Conservation (phyloP, 92 coral and sea anemone species). For the Parazoanthus darwini region DNA sequence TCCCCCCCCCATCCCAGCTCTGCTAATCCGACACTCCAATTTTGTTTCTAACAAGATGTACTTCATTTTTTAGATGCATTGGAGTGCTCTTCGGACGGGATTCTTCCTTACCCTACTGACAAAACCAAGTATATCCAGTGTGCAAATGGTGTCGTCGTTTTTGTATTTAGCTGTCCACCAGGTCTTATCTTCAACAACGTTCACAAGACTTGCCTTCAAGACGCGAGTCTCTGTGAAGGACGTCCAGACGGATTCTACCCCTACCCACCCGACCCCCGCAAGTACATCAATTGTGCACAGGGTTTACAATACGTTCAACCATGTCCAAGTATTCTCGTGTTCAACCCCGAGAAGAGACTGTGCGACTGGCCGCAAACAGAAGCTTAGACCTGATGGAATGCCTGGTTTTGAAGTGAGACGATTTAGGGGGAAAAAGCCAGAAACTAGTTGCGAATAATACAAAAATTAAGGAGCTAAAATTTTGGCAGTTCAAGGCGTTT, state of each 20-base stretch:
- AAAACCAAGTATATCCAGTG: conserved; percentile 11
- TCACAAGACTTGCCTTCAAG: background rate
- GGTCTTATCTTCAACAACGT: background rate
- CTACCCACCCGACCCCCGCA: background rate
- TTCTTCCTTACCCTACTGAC: background rate
- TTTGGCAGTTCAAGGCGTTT: too few relatives aligned
- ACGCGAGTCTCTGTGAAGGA: background rate
- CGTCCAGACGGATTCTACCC: conserved; percentile 11
- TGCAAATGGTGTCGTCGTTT: background rate
- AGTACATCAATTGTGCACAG: background rate
- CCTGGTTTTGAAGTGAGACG: too few relatives aligned
- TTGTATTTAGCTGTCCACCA: background rate
- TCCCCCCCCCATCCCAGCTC: too few relatives aligned
- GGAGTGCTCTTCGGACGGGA: background rate
- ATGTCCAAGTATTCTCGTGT: conserved; percentile 6
- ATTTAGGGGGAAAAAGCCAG: too few relatives aligned
- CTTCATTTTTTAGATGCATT: background rate
- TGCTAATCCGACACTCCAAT: too few relatives aligned
- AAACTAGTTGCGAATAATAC: too few relatives aligned
- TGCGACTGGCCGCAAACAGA: conserved; percentile 4
- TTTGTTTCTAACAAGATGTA: background rate
- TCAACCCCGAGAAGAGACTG: background rate
- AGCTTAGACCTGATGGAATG: background rate
- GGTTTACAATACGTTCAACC: background rate
- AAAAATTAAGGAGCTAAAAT: too few relatives aligned